Conservation (phyloP, 2,113 vertebrate species). For the Notiomystis cincta region DNA sequence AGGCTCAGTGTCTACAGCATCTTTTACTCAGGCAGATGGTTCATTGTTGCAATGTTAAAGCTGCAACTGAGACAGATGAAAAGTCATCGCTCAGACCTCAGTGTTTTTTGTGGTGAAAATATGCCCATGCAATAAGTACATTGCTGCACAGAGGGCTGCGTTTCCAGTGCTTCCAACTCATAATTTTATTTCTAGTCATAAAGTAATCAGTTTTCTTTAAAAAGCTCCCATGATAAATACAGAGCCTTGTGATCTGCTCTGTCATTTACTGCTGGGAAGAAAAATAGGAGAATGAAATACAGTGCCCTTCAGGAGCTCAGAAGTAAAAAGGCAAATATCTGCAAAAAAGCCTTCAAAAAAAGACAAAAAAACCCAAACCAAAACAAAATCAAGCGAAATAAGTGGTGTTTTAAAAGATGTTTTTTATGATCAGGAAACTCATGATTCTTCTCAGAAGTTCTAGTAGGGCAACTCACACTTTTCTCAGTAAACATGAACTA, state of each 20-base stretch:
- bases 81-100: background rate
- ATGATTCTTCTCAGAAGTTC: background rate
- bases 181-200: background rate
- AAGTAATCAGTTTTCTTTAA: background rate
- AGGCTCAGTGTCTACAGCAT: background rate
- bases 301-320: background rate
- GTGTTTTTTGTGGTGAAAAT: background rate
- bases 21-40: background rate
- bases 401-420: background rate
- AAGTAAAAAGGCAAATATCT: background rate
- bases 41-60: background rate
- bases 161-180: background rate
- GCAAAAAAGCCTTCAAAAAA: background rate
- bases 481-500: background rate
- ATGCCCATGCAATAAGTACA: background rate
- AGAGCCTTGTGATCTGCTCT: background rate
- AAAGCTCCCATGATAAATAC: background rate
- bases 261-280: background rate
- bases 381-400: background rate
- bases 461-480: background rate
- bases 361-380: background rate
- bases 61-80: background rate
- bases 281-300: background rate
- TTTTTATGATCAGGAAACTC: background rate
- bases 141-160: background rate